Conservation (phyloP, 2,113 vertebrate species). For the Cebidichthys violaceus region DNA sequence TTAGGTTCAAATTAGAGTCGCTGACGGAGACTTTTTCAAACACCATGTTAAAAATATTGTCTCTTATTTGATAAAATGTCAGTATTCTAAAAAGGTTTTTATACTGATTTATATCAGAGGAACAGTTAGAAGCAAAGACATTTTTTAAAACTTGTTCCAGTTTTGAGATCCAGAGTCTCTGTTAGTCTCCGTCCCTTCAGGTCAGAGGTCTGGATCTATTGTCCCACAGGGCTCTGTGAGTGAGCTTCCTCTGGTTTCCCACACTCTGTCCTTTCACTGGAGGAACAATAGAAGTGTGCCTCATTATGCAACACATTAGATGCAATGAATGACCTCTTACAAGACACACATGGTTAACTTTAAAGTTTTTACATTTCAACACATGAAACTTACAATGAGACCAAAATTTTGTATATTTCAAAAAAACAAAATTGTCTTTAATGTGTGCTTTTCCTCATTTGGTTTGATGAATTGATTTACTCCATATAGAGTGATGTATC, state of each 20-base stretch:
- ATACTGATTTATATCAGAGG: background rate
- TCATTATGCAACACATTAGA: slow-evolving; percentile 23
- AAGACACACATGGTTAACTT: background rate
- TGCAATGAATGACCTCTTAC: background rate
- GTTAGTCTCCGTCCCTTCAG: slow-evolving; percentile 3
- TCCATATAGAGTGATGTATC: background rate
- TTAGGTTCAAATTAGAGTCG: too few species aligned
- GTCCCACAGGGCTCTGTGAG: slow-evolving; percentile 57
- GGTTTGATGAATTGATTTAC: background rate
- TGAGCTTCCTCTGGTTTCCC: slow-evolving; percentile 61
- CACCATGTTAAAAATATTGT: background rate
- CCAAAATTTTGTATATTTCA: too few species aligned
- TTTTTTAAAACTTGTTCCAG: background rate
- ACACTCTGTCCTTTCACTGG: slow-evolving; percentile 52
- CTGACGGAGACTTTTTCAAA: background rate
- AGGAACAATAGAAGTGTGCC: slow-evolving; percentile 62
- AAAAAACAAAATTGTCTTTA: too few species aligned
- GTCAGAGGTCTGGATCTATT: slow-evolving; percentile 43
- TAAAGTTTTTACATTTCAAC: background rate
- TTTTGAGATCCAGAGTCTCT: background rate
- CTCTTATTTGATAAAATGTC: background rate
- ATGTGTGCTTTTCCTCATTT: background rate
- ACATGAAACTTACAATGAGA: background rate
- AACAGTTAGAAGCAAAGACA: background rate
- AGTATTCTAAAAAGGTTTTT: background rate